These are phyloP conservation scores for Brienomyrus longianalis DNA, from an alignment of 2,113 vertebrate species.

Conservation along the genomic window DNA sequence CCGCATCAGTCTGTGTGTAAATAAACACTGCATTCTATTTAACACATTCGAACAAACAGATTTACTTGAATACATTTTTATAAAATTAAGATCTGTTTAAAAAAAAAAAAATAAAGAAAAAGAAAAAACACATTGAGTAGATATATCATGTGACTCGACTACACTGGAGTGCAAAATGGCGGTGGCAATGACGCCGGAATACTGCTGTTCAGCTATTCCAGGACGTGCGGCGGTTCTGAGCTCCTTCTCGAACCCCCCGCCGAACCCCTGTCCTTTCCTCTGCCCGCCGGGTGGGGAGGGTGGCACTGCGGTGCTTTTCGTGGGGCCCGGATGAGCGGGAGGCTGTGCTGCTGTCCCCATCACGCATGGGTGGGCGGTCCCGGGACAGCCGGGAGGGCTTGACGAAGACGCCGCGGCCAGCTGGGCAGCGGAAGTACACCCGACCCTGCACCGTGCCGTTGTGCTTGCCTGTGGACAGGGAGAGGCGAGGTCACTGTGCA, in stretches of 20 bases:
- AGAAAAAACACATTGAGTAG: background rate
- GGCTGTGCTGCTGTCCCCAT: constrained; percentile 21
- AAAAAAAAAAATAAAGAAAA: background rate
- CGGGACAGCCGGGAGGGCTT: constrained; percentile 66
- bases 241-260: constrained; percentile 57
- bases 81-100: constrained; percentile 17
- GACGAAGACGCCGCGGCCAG: constrained; percentile 68
- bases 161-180: constrained; percentile 49
- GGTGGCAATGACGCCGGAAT: constrained; percentile 36
- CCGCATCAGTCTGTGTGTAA: background rate
- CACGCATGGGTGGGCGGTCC: constrained; percentile 54
- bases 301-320: constrained; percentile 43
- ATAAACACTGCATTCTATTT: background rate
- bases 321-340: constrained; percentile 52
- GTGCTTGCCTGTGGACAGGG: constrained; percentile 67
- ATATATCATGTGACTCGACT: constrained; percentile 33
- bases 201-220: constrained; percentile 57
- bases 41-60: background rate
- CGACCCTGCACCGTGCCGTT: constrained; percentile 72
- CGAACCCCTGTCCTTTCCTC: constrained; percentile 38
- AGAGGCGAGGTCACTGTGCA: background rate
- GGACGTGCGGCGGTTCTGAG: constrained; percentile 58
- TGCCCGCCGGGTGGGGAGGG: constrained; percentile 29
- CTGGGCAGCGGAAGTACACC: constrained; percentile 71
- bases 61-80: background rate